Evolutionary conservation across 2,888 invertebrate species (phyloP), one percentile per base, ranked within the genome.

Genomic region (Cosmopolites sordidus): DNA sequence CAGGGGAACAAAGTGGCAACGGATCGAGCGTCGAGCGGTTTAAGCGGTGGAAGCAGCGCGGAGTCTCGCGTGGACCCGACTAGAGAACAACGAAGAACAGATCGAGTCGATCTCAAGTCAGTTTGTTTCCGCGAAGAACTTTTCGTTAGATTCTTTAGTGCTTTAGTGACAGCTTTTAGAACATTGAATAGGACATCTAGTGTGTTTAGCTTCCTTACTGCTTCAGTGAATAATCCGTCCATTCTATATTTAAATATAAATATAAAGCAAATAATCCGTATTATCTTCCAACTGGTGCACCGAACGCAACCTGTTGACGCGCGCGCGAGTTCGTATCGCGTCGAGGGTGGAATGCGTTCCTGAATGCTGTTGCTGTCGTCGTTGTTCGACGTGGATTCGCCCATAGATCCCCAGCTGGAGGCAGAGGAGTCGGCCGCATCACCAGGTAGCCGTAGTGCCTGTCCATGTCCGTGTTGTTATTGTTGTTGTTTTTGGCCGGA

Each of bases 311-410:
- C 22, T 22, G 22, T 22, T 22, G 22, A 22, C 22, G 22, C 4
- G 8, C 22, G 22, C 22, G 22, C 22, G 22, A 22, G n/a, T n/a
- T n/a, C n/a, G n/a, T n/a, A n/a, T n/a, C n/a, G 6, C 12, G 33
- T 33, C 12, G 33, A 9, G 11, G 33, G 12, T 2, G n/a, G 5
- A 16, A 49, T 49, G 49, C 18, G 16, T 38, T 49, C 2, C 30
- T 48, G 46, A 49, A 66, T 68, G 66, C 63, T 61, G 63, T 62
- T 62, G 55, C 58, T 60, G 45, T 54, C 55, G 4, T 54, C 55
- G 43, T 46, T 62, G 44, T 63, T 66, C 67, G 72, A 69, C 64
- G 73, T 73, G 73, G 73, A 73, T 72, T 69, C 73, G 56, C 65
- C 71, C 56, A 64, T 67, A 54, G 64, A 63, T 52, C 58, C 58